Evolutionary conservation across 30 jellyfish, hydroid and myxozoan species (phyloP).

Genomic region (Aurelia aurita complex sp. Pacific): DNA sequence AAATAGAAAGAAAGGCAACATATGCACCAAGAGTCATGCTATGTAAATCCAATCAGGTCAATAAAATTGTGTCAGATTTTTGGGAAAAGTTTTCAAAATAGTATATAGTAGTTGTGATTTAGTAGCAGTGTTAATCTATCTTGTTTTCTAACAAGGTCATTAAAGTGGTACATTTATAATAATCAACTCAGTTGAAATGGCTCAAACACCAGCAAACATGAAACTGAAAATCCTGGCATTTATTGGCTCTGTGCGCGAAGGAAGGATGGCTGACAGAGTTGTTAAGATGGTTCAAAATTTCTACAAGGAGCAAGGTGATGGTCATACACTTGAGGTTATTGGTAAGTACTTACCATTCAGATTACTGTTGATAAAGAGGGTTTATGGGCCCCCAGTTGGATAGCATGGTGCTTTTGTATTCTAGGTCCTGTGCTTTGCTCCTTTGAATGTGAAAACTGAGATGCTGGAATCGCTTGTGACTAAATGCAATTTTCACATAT

Average conservation of each 20-base stretch:
- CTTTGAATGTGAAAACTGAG: too few relatives aligned
- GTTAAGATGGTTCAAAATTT: slow-evolving; percentile 40
- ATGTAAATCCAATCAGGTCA: neutral
- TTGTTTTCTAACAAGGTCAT: neutral
- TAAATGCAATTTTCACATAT: too few relatives aligned
- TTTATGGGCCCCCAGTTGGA: too few relatives aligned
- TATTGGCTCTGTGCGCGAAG: slow-evolving; percentile 85
- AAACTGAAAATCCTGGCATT: slow-evolving; percentile 45
- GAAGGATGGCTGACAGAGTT: slow-evolving; percentile 85
- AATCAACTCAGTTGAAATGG: slow-evolving; percentile 4
- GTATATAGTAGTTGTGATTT: too few relatives aligned
- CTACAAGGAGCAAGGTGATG: slow-evolving; percentile 53
- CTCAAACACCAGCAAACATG: slow-evolving; percentile 54
- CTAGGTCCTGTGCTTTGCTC: too few relatives aligned
- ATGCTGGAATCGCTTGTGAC: too few relatives aligned
- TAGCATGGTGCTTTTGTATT: too few relatives aligned
- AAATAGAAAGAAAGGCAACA: neutral
- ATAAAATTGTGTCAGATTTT: neutral
- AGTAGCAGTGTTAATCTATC: neutral
- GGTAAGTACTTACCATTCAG: slow-evolving; percentile 37
- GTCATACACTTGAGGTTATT: slow-evolving; percentile 69
- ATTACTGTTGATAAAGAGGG: too few relatives aligned
- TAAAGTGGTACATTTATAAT: neutral
- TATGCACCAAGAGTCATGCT: neutral
- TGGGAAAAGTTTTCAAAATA: neutral